Evolutionary conservation across 2,888 invertebrate species (phyloP).

Genomic region (Synergus gifuensis): DNA sequence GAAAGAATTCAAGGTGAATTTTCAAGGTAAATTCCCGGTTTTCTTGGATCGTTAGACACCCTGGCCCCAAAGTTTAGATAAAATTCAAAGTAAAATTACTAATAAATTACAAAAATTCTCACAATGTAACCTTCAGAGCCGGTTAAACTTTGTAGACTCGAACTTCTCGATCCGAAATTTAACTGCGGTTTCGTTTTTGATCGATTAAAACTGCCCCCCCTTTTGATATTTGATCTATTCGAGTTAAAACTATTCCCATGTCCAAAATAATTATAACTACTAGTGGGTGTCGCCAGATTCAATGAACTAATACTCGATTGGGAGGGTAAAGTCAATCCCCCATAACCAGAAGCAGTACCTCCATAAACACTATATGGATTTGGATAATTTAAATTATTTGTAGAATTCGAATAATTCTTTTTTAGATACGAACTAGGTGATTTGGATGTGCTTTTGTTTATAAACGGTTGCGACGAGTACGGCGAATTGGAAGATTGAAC

Average conservation of each 20-base stretch:
- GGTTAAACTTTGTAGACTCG: slow-evolving; percentile 74
- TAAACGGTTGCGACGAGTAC: slow-evolving; percentile 64
- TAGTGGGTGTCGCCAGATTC: slow-evolving; percentile 80
- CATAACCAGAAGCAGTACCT: slow-evolving; percentile 84
- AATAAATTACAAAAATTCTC: slow-evolving; percentile 75
- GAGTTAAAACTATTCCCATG: slow-evolving; percentile 54
- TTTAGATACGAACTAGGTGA: slow-evolving; percentile 63
- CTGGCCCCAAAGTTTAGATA: too few relatives aligned
- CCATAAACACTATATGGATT: slow-evolving; percentile 81
- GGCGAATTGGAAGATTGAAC: slow-evolving; percentile 65
- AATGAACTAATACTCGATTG: slow-evolving; percentile 80
- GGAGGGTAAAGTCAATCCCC: slow-evolving; percentile 83
- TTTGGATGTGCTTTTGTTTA: slow-evolving; percentile 51
- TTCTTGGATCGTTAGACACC: too few relatives aligned
- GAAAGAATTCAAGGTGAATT: too few relatives aligned
- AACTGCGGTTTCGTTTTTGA: slow-evolving; percentile 66
- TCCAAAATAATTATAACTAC: slow-evolving; percentile 68
- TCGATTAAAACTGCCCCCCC: slow-evolving; percentile 70
- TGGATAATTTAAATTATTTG: slow-evolving; percentile 77
- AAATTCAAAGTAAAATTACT: too few relatives aligned
- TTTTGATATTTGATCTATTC: slow-evolving; percentile 63
- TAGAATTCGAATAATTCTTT: slow-evolving; percentile 74
- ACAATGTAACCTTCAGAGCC: slow-evolving; percentile 92
- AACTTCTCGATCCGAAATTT: slow-evolving; percentile 72
- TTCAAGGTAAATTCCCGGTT: too few relatives aligned